Percentiles rank a stretch among this genome's conserved stretches.
These are phyloP conservation scores for Alloscopus bannaensis DNA, from an alignment of 2,888 invertebrate genomes.

Conservation along the genomic window DNA sequence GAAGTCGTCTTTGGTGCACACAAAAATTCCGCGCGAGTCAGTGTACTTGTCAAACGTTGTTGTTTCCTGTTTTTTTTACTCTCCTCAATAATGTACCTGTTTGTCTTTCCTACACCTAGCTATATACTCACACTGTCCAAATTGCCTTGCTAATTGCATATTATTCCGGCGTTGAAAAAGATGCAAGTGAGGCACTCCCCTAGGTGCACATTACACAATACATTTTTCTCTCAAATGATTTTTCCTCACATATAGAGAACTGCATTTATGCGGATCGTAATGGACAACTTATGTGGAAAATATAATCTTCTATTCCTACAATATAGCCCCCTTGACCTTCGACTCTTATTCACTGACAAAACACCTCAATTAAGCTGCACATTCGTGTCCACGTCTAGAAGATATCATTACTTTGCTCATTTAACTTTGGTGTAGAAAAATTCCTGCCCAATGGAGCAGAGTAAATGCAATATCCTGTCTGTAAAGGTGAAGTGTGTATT, in stretches of 20 bases:
- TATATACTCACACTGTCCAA: slow-evolving; percentile 14
- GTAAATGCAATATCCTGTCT: not conserved
- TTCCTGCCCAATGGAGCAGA: slow-evolving; percentile 41
- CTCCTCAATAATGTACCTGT: not conserved
- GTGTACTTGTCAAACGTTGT: slow-evolving; percentile 20
- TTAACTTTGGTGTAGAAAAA: slow-evolving; percentile 37
- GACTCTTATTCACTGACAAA: slow-evolving; percentile 31
- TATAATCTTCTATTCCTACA: slow-evolving; percentile 10
- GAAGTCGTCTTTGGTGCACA: slow-evolving; percentile 12
- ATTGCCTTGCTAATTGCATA: slow-evolving; percentile 46
- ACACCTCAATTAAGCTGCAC: not conserved
- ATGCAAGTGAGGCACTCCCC: slow-evolving; percentile 10
- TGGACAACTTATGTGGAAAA: not conserved
- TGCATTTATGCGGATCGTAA: not conserved
- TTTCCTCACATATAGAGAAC: not conserved
- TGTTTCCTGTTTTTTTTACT: not conserved
- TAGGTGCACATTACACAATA: not conserved
- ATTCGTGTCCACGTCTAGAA: not conserved
- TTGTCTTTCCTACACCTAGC: slow-evolving; percentile 21
- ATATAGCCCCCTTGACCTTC: slow-evolving; percentile 53
- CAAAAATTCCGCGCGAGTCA: slow-evolving; percentile 1
- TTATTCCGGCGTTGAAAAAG: slow-evolving; percentile 38
- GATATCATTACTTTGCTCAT: slow-evolving; percentile 18
- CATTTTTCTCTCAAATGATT: not conserved
- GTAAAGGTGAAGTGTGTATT: not conserved